Evolutionary conservation across 2,797 vertebrate genomes (phyloP).

Genomic region (Lepus oiostolus): DNA sequence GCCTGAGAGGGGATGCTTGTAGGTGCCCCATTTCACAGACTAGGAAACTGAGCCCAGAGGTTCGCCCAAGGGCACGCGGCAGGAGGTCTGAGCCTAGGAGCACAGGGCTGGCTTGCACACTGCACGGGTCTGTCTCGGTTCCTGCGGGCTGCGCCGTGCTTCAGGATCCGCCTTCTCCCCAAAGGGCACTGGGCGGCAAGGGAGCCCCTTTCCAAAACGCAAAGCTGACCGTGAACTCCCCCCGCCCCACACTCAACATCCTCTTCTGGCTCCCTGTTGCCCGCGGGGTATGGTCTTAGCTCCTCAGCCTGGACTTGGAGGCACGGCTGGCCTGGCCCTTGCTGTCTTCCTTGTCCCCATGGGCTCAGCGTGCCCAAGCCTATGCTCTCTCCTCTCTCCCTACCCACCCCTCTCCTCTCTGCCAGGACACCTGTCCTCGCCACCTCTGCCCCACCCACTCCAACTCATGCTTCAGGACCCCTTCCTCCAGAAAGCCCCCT

Average conservation of each 20-base stretch:
- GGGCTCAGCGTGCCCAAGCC: neutral
- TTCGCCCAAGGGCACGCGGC: neutral
- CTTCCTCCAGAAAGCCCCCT: constrained; percentile 36
- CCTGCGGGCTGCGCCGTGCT: neutral
- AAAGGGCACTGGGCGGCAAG: neutral
- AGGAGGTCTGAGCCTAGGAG: neutral
- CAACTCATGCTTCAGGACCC: neutral
- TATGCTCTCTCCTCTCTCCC: neutral
- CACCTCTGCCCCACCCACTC: neutral
- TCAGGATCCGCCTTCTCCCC: neutral
- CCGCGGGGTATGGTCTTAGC: neutral
- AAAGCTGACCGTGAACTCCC: neutral
- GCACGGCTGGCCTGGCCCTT: neutral
- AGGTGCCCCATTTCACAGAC: constrained; percentile 2
- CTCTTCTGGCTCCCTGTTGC: neutral
- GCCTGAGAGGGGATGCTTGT: neutral
- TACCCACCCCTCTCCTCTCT: neutral
- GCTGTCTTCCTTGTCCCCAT: neutral
- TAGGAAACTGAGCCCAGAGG: neutral
- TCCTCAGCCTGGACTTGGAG: neutral
- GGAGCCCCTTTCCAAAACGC: constrained; percentile 39
- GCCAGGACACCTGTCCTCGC: neutral
- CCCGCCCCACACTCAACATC: neutral
- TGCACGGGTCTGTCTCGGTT: neutral
- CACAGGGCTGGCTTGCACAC: neutral